A percentile compares a stretch with the other conserved stretches of the same genome.
These are phyloP conservation scores for Tokudaia muenninki DNA, from an alignment of 2,797 vertebrate genomes.

Conservation along the genomic window DNA sequence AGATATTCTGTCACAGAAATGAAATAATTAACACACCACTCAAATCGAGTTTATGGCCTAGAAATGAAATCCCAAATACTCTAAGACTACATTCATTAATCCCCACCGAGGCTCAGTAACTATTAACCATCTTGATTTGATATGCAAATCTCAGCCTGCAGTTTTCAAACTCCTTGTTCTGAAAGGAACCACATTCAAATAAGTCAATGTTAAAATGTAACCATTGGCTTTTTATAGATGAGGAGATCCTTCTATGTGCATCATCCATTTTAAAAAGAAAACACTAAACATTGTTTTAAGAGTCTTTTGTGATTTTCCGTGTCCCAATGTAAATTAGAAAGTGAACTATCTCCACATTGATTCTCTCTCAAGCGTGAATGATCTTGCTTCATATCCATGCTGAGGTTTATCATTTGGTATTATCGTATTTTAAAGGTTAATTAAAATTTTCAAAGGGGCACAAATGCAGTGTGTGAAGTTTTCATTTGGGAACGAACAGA, in stretches of 20 bases:
- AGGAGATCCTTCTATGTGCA: constrained; percentile 48
- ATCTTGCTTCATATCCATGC: background rate
- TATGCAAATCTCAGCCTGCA: constrained; percentile 52
- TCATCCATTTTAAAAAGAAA: constrained; percentile 6
- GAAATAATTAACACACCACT: background rate
- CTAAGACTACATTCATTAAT: constrained; percentile 24
- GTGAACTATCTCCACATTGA: background rate
- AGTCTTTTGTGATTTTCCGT: constrained; percentile 1
- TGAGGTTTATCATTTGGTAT: background rate
- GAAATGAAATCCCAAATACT: constrained; percentile 19
- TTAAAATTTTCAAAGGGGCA: background rate
- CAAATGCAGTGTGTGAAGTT: background rate
- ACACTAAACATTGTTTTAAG: background rate
- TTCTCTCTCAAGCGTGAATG: background rate
- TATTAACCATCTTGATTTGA: constrained; percentile 61
- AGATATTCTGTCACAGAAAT: background rate
- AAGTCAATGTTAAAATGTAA: constrained; percentile 56
- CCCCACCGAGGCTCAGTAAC: background rate
- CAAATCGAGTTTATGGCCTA: constrained; percentile 35
- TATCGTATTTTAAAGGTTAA: background rate
- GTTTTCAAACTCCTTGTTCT: constrained; percentile 44
- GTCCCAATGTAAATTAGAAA: constrained; percentile 1
- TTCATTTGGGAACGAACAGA: background rate
- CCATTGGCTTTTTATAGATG: constrained; percentile 3
- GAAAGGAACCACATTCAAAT: constrained; percentile 18